Percentiles rank a stretch among this genome's conserved stretches.
Conservation (phyloP, 2,797 vertebrate genomes). For the Hoplostethus atlanticus region DNA sequence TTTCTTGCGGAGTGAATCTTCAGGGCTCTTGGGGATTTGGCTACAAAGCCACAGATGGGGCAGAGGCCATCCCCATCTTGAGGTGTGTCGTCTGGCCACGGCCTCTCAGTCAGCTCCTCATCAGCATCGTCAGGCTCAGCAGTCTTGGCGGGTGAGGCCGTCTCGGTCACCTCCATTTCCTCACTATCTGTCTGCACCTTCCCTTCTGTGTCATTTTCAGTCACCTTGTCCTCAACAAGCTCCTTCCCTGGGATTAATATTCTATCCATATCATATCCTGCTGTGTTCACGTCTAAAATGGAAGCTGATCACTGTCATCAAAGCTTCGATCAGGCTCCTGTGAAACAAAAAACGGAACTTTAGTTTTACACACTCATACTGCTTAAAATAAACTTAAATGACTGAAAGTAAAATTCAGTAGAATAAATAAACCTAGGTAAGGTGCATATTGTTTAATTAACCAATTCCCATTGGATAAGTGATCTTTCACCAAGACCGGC, state of each 20-base stretch:
- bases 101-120: constrained; percentile 25
- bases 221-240: constrained; percentile 43
- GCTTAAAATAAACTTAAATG: constrained; percentile 20
- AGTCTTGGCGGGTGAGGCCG: constrained; percentile 61
- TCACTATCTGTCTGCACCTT: constrained; percentile 40
- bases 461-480: constrained; percentile 15
- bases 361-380: not conserved
- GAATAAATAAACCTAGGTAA: constrained; percentile 16
- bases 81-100: constrained; percentile 12
- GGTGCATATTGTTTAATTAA: constrained; percentile 16
- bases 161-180: constrained; percentile 54
- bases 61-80: constrained; percentile 57
- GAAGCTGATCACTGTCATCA: constrained; percentile 27
- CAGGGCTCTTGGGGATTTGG: constrained; percentile 81
- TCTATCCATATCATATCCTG: constrained; percentile 72
- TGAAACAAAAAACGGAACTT: constrained; percentile 16
- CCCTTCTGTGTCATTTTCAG: constrained; percentile 55
- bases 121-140: constrained; percentile 48
- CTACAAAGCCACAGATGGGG: constrained; percentile 75
- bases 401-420: not conserved
- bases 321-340: constrained; percentile 50
- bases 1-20: constrained; percentile 84
- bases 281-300: constrained; percentile 19
- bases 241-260: constrained; percentile 63
- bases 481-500: not conserved